Evolutionary conservation across 2,113 vertebrate species (phyloP).

Genomic region (Prinia subflava): DNA sequence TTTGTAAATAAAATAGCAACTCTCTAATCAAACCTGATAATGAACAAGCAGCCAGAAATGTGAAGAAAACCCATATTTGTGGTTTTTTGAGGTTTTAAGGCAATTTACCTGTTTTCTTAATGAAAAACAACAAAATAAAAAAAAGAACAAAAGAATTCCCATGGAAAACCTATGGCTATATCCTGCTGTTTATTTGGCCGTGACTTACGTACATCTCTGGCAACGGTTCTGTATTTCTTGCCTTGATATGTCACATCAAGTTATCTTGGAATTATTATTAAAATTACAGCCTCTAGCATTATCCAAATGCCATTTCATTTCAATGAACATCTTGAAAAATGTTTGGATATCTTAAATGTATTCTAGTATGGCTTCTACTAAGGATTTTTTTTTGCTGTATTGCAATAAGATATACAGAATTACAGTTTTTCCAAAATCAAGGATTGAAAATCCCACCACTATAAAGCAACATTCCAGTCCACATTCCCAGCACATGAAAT

Average conservation of each 20-base stretch:
- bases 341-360: not conserved
- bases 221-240: not conserved
- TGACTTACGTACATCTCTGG: not conserved
- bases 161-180: not conserved
- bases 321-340: not conserved
- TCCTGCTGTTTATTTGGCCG: not conserved
- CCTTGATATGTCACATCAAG: conserved; percentile 15
- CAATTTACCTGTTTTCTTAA: not conserved
- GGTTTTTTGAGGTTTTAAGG: not conserved
- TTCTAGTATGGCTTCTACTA: not conserved
- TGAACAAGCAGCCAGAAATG: not conserved
- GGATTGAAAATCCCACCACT: not conserved
- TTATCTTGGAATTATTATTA: conserved; percentile 42
- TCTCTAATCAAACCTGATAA: not conserved
- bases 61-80: not conserved
- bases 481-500: not conserved
- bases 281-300: conserved; percentile 42
- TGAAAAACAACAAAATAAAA: not conserved
- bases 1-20: not conserved
- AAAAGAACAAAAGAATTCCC: not conserved
- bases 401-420: not conserved
- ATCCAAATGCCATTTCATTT: conserved; percentile 29
- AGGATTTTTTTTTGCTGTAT: not conserved
- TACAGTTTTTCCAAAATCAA: not conserved
- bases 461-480: not conserved